A percentile compares a stretch with the other conserved stretches of the same genome.
phyloP scores from a whole-genome alignment of 1,140 invertebrate genomes.

The Meloidogyne exigua region DNA sequence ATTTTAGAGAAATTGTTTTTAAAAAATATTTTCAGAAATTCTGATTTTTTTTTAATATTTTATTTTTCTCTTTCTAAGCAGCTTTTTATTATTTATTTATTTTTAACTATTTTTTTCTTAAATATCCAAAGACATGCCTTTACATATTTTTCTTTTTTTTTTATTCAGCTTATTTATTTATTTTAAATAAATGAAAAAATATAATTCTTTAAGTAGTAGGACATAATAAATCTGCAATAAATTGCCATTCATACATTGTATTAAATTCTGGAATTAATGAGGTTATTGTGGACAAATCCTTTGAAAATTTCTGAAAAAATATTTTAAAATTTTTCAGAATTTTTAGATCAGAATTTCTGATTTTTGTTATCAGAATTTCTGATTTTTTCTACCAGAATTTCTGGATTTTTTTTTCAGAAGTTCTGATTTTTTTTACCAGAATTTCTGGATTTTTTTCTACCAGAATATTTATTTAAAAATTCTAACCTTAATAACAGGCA shows the following conservation, averaged over 20 bases:
- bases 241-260: constrained; percentile 20
- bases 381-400: no score
- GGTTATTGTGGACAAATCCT: not conserved
- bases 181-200: constrained; percentile 8
- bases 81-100: not conserved
- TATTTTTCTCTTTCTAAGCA: no score
- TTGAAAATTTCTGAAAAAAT: constrained; percentile 4
- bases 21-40: no score
- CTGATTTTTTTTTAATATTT: no score
- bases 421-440: not conserved
- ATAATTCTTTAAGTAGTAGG: not conserved
- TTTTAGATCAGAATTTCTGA: not conserved
- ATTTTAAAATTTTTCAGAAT: no score
- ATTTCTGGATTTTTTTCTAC: not conserved
- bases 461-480: no score
- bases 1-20: no score
- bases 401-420: no score
- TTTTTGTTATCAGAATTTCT: no score
- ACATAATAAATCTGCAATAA: constrained; percentile 21
- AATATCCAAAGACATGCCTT: no score
- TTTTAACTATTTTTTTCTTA: not conserved
- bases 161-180: not conserved
- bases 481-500: constrained; percentile 9
- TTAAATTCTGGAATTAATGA: constrained; percentile 1
- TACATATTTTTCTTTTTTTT: not conserved